Base-by-base conservation (phyloP, 2,113 vertebrate genomes). In the Galemys pyrenaicus region DNA sequence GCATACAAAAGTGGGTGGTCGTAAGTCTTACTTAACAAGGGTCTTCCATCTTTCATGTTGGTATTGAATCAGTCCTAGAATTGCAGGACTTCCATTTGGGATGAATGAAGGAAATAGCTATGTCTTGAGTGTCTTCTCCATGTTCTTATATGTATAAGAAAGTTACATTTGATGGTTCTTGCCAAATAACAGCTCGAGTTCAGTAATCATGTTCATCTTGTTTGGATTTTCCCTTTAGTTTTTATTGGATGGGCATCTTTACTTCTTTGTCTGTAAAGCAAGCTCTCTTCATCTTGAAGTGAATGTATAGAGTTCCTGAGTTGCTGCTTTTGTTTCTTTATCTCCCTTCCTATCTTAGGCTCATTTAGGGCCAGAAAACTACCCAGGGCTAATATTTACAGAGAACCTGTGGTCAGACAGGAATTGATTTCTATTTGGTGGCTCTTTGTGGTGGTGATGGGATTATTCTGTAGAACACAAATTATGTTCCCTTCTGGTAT, bases 181-280 rank as follows among this genome's bases (percentile, higher is more conserved):
- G 44, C 46, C 67, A 82, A 87, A 73, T 70, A 95, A 19, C 16
- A 80, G 28, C 32, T 49, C 0, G 9, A 37, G 22, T 89, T 26
- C 51, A 95, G 49, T 79, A 75, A 86, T 80, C 65, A 56, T 68
- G 35, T 83, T 85, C 1, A 28, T 6, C 83, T 67, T 67, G 32
- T 92, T 56, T 92, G 74, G 35, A 68, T 92, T 96, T 90, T 58
- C 49, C 44, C 68, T 74, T 30, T 81, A 60, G 46, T 89, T 94
- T 84, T 96, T 92, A 56, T 56, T 84, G 75, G 13, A 68, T 60
- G 41, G 22, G 4, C n/a, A 46, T 86, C 75, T 41, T 94, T 93
- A 37, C 49, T 92, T 92, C 51, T 60, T 91, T 58, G 90, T 58
- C 49, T 78, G 82, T 71, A 64, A 41, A 91, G 65, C 78, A 94